Conservation (phyloP, 2,888 invertebrate species). For the Lasius fuliginosus region DNA sequence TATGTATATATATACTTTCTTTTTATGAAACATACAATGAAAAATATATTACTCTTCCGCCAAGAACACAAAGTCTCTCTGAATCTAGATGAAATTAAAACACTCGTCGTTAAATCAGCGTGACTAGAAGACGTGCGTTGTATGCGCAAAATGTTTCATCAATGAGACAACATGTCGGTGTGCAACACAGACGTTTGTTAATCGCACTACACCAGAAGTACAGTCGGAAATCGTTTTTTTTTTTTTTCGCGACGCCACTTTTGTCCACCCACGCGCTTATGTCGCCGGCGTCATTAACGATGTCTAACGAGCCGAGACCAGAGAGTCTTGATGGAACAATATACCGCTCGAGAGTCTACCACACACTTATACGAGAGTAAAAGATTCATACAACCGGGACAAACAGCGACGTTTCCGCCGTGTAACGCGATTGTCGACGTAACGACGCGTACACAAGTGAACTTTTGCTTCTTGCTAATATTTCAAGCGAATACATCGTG, state of each 20-base stretch:
- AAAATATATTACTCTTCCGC: background rate
- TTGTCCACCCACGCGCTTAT: slow-evolving; percentile 34
- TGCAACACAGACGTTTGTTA: slow-evolving; percentile 26
- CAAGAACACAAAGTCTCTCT: background rate
- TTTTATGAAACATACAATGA: background rate
- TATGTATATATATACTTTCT: background rate
- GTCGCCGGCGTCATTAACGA: slow-evolving; percentile 65
- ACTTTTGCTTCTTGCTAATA: slow-evolving; percentile 25
- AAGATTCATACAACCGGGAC: background rate
- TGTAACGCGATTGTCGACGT: slow-evolving; percentile 6
- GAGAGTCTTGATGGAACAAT: slow-evolving; percentile 52
- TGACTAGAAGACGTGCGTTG: background rate
- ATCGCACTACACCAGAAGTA: slow-evolving; percentile 42
- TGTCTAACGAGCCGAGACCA: slow-evolving; percentile 68
- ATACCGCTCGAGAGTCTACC: slow-evolving; percentile 36
- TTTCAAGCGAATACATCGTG: background rate
- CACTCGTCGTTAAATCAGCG: slow-evolving; percentile 10
- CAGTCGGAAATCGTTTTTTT: slow-evolving; percentile 28
- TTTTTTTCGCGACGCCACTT: slow-evolving; percentile 43
- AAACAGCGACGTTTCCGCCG: slow-evolving; percentile 2
- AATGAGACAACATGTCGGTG: slow-evolving; percentile 46
- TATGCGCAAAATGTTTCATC: slow-evolving; percentile 6
- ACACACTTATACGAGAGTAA: slow-evolving; percentile 30
- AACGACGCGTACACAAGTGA: background rate
- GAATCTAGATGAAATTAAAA: slow-evolving; percentile 11